A percentile compares a stretch with the other conserved stretches of the same genome.
phyloP scores from a whole-genome alignment of 2,113 vertebrate species.

The Carassius gibelio region DNA sequence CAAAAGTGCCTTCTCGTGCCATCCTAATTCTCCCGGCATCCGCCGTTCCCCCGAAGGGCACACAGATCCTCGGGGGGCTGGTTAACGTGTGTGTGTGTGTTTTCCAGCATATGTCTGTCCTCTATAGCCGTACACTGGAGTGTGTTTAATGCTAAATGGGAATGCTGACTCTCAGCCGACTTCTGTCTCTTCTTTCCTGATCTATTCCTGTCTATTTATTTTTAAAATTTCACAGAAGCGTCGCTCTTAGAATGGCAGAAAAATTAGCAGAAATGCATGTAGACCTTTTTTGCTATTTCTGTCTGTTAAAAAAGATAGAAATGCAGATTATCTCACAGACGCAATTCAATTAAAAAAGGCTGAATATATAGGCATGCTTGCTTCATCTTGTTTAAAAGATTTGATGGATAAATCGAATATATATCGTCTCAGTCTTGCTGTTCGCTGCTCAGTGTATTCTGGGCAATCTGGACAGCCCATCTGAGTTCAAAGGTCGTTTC shows the following conservation, averaged over 20 bases:
- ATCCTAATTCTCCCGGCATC: constrained; percentile 66
- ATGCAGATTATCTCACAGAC: not conserved
- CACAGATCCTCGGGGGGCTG: constrained; percentile 47
- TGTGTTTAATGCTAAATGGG: constrained; percentile 37
- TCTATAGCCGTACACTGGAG: constrained; percentile 33
- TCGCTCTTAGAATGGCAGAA: not conserved
- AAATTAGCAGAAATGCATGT: not conserved
- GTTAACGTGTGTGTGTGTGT: constrained; percentile 23
- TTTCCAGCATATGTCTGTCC: constrained; percentile 33
- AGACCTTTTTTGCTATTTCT: not conserved
- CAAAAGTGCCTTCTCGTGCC: constrained; percentile 59
- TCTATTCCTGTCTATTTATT: constrained; percentile 11
- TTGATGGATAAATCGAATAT: too few species aligned
- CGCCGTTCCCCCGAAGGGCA: constrained; percentile 63
- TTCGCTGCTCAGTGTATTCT: not conserved
- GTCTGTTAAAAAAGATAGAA: not conserved
- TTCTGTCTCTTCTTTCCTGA: not conserved
- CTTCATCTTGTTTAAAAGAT: not conserved
- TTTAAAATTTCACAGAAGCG: not conserved
- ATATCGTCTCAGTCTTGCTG: too few species aligned
- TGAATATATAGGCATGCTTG: not conserved
- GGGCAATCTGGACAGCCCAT: not conserved
- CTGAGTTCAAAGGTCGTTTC: not conserved
- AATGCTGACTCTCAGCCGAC: constrained; percentile 9
- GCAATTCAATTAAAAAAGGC: not conserved